Conservation (phyloP, 2,797 vertebrate species). For the Merluccius polli region DNA sequence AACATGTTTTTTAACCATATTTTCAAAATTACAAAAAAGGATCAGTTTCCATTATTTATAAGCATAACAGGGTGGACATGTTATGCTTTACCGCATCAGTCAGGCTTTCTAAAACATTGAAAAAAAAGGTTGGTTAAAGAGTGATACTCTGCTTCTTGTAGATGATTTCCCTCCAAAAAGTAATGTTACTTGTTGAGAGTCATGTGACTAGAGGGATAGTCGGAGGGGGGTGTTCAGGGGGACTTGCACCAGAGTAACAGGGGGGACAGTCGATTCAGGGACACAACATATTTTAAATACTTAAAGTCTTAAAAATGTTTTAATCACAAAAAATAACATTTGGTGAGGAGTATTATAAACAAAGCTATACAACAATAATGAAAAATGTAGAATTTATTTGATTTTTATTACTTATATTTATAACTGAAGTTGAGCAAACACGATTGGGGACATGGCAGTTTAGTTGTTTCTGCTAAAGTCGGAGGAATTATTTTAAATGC, state of each 20-base stretch:
- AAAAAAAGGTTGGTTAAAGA: neutral
- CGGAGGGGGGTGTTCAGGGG: neutral
- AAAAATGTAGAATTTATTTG: neutral
- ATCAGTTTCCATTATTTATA: neutral
- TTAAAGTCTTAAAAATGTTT: conserved; percentile 7
- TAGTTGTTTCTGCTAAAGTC: neutral
- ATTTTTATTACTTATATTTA: no score
- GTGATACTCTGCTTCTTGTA: neutral
- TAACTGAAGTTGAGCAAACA: conserved; percentile 8
- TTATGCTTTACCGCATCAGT: conserved; percentile 1
- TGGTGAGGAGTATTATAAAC: conserved; percentile 1
- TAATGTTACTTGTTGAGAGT: neutral
- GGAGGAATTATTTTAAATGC: neutral
- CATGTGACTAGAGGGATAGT: neutral
- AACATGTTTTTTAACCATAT: neutral
- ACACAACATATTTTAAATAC: conserved; percentile 1
- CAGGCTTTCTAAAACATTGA: neutral
- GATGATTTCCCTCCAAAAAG: neutral
- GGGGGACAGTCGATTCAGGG: neutral
- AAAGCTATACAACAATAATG: conserved; percentile 5
- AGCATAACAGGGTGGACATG: neutral
- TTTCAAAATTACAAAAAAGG: neutral
- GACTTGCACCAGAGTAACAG: neutral
- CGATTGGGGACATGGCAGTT: conserved; percentile 6
- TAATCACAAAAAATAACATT: conserved; percentile 4